Percentiles rank a stretch among this genome's conserved stretches.
These are phyloP conservation scores for Catocala fraxini DNA, from an alignment of 2,888 invertebrate species.

Conservation along the genomic window DNA sequence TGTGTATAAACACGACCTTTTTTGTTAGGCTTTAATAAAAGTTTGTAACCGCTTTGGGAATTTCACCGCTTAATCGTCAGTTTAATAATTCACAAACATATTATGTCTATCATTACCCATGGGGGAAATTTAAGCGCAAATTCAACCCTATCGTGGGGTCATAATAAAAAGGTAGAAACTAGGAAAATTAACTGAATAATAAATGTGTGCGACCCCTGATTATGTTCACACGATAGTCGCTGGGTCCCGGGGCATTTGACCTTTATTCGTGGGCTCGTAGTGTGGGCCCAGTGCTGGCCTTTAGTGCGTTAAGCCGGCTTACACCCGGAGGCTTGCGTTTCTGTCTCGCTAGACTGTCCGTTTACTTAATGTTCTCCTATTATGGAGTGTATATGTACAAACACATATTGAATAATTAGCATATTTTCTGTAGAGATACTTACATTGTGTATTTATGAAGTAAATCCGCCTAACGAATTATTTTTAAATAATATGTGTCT, in stretches of 20 bases:
- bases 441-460: no score
- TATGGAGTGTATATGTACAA: neutral
- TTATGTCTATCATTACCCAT: slow-evolving; percentile 47
- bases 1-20: slow-evolving; percentile 24
- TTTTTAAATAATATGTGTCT: no score
- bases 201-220: slow-evolving; percentile 49
- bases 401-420: slow-evolving; percentile 1
- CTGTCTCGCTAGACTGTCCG: slow-evolving; percentile 31
- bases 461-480: no score
- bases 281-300: slow-evolving; percentile 20
- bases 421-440: neutral
- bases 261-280: slow-evolving; percentile 34
- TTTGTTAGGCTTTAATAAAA: slow-evolving; percentile 27
- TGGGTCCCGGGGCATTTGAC: slow-evolving; percentile 41
- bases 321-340: slow-evolving; percentile 27
- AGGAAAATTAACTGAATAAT: slow-evolving; percentile 54
- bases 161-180: slow-evolving; percentile 52
- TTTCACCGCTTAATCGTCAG: slow-evolving; percentile 34
- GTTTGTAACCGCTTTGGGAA: slow-evolving; percentile 31
- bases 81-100: slow-evolving; percentile 48
- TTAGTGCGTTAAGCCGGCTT: slow-evolving; percentile 44
- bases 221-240: slow-evolving; percentile 47
- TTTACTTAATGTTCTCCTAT: slow-evolving; percentile 15
- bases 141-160: slow-evolving; percentile 46
- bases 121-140: slow-evolving; percentile 45